phyloP scores from a whole-genome alignment of 2,797 vertebrate species.

The Sebastes iracundus region DNA sequence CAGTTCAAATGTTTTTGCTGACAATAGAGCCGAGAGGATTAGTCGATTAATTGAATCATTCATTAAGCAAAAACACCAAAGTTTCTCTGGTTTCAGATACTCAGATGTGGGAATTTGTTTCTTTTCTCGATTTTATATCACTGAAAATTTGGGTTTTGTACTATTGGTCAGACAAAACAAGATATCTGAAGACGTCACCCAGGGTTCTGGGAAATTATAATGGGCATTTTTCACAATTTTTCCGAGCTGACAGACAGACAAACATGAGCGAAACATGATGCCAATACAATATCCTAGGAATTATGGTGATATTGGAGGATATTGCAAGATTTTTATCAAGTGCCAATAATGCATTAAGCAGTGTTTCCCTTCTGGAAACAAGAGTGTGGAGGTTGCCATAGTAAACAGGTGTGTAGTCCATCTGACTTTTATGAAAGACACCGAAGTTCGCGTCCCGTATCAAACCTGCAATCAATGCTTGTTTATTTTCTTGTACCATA shows the following conservation, averaged over 20 bases:
- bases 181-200: neutral
- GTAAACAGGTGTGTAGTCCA: neutral
- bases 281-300: neutral
- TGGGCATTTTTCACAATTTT: too few species aligned
- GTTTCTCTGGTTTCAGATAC: neutral
- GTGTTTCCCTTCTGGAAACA: neutral
- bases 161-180: neutral
- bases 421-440: neutral
- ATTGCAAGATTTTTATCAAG: neutral
- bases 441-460: too few species aligned
- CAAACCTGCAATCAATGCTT: neutral
- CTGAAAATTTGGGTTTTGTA: neutral
- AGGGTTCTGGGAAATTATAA: too few species aligned
- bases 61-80: neutral
- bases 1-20: neutral
- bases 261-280: neutral
- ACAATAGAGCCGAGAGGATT: neutral
- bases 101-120: neutral
- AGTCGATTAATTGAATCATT: neutral
- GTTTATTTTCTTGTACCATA: neutral
- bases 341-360: neutral
- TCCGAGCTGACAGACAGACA: neutral
- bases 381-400: neutral
- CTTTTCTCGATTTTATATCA: neutral
- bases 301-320: neutral